Evolutionary conservation across 2,888 invertebrate genomes (phyloP), one percentile per base, ranked within the genome.

Genomic region (Lasioglossum pauxillum): DNA sequence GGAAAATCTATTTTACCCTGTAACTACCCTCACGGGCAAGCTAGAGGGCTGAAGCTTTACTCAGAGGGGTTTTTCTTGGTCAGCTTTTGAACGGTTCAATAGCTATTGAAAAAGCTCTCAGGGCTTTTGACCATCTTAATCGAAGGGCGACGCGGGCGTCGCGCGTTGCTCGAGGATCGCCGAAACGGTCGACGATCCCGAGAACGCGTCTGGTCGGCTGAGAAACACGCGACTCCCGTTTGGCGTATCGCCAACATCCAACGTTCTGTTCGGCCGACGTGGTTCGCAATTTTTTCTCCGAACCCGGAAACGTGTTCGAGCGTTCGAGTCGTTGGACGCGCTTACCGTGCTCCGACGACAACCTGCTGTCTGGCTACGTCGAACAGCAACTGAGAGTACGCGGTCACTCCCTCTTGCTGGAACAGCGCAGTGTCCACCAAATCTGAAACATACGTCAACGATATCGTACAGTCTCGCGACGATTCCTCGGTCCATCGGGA

Each of bases 321-420:
- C 27, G 46, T 60, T 10, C 27, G 53, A 3, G 4, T 10, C 4
- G 57, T 12, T 23, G 35, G 19, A 41, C 69, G 71, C 73, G 96
- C 97, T 96, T 96, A 98, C 98, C 98, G 97, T 92, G 98, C 98
- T 90, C 98, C 98, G 91, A 98, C 98, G 93, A 99, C 96, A 92
- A 99, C 96, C 95, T 98, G 98, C 95, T 98, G 97, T 94, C 98
- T 97, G 90, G 97, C 97, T 84, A 98, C 97, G 96, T 99, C 98
- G 95, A 98, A 98, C 82, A 98, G 96, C 94, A 98, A 96, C 96
- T 98, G 97, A 78, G 98, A 97, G 95, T 97, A 98, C 90, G 97
- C 97, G 87, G 97, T 97, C 90, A 98, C 97, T 91, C 97, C 97
- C 87, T 97, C 96, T 95, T 97, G 97, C 92, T 96, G 96, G 95